Evolutionary conservation across 2,113 vertebrate genomes (phyloP).

Genomic region (Coregonus clupeaformis): DNA sequence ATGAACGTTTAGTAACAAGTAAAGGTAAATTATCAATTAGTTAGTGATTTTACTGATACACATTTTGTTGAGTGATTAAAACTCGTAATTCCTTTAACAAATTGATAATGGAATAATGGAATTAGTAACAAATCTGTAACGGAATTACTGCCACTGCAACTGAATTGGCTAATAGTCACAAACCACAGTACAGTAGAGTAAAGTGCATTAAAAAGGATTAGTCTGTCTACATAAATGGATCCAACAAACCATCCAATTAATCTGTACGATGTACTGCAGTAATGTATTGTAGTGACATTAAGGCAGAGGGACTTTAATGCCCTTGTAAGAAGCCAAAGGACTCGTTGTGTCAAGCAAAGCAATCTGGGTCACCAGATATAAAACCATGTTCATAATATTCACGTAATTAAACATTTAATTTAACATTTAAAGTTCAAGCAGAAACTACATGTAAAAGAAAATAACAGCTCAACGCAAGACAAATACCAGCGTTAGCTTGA

Average conservation of each 20-base stretch:
- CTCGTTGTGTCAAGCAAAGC: not conserved
- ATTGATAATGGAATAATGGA: too few species aligned
- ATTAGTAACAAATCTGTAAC: too few species aligned
- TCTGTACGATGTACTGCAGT: too few species aligned
- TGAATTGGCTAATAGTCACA: too few species aligned
- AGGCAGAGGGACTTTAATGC: not conserved
- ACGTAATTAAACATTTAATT: constrained; percentile 4
- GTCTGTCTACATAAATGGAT: not conserved
- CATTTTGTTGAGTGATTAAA: too few species aligned
- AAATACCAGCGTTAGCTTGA: constrained; percentile 5
- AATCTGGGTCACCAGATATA: not conserved
- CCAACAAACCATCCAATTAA: too few species aligned
- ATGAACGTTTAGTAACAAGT: too few species aligned
- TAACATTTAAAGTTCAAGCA: constrained; percentile 28
- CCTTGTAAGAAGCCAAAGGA: not conserved
- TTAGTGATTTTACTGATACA: too few species aligned
- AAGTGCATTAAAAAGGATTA: not conserved
- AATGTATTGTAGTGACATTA: not conserved
- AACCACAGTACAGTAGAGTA: too few species aligned
- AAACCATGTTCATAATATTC: constrained; percentile 4
- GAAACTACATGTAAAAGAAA: not conserved
- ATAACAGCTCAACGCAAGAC: constrained; percentile 2
- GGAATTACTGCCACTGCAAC: too few species aligned
- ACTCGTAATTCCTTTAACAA: too few species aligned
- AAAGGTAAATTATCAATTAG: too few species aligned